phyloP scores from a whole-genome alignment of 2,113 vertebrate genomes.

The Brachypteracias leptosomus region DNA sequence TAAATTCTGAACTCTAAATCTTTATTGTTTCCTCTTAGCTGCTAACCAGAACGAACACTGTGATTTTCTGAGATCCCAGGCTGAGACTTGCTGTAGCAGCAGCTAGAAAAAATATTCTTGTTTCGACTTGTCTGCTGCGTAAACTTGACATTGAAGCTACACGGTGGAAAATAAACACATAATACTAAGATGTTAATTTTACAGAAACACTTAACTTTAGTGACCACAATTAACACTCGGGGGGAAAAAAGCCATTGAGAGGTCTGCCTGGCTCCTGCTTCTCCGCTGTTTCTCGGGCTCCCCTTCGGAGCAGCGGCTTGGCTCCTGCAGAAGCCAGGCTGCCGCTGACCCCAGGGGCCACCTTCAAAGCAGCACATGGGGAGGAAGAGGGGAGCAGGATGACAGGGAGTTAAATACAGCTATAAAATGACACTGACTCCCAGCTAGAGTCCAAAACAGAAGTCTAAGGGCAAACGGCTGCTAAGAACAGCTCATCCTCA shows the following conservation, averaged over 20 bases:
- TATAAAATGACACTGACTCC: background rate
- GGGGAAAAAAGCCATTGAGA: background rate
- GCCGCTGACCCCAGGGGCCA: constrained; percentile 2
- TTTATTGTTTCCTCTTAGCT: constrained; percentile 56
- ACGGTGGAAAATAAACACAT: constrained; percentile 37
- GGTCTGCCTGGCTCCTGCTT: constrained; percentile 18
- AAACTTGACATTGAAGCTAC: constrained; percentile 43
- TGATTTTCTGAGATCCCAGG: constrained; percentile 28
- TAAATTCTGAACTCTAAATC: constrained; percentile 50
- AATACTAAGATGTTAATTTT: constrained; percentile 57
- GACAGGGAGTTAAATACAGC: constrained; percentile 26
- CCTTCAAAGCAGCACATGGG: constrained; percentile 21
- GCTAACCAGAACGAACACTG: constrained; percentile 12
- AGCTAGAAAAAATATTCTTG: constrained; percentile 2
- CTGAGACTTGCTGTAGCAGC: constrained; percentile 23
- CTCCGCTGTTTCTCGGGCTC: background rate
- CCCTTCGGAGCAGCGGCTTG: background rate
- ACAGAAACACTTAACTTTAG: constrained; percentile 62
- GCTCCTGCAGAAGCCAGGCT: background rate
- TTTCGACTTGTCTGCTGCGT: constrained; percentile 53
- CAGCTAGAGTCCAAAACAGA: background rate
- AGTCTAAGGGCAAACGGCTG: background rate
- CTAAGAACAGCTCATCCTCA: background rate
- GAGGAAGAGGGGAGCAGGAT: background rate
- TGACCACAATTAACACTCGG: constrained; percentile 58